Evolutionary conservation across 2,797 vertebrate genomes (phyloP), one percentile per base, ranked within the genome.

Genomic region (Myotis pilosus): DNA sequence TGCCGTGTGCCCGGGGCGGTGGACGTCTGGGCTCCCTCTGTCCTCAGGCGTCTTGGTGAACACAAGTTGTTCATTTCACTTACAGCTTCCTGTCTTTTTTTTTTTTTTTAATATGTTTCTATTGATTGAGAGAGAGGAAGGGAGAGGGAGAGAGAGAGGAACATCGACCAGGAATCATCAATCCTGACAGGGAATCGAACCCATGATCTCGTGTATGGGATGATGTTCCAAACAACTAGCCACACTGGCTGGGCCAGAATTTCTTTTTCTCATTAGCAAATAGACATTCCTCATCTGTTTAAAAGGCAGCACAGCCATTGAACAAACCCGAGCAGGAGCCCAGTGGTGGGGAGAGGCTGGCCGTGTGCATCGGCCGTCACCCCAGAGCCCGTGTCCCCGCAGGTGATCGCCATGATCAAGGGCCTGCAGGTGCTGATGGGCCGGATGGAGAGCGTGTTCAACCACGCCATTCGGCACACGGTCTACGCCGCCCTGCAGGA

Each of bases 331-430:
- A 19, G n/a, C 6, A 9, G 49, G 49, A 19, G 19, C 10, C 0
- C 19, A 23, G 5, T 2, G 28, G 28, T 28, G 1, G 57, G 28
- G 12, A 12, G 28, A 62, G 60, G 60, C 60, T 2, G 22, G 20
- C 13, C 8, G 60, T 30, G 60, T 62, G 25, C 30, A 9, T 30
- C 11, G 25, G 17, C 25, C 33, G 6, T 16, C 16, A 3, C 16
- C 51, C 47, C 11, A 20, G 30, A 41, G 20, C 20, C 9, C 0
- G 16, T 92, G 30, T 80, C 20, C 85, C 78, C 19, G 0, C 98
- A 99, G 99, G 99, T 99, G 93, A 99, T 99, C 22, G 99, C 99
- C 10, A 99, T 99, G 99, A 99, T 99, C 92, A 99, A 99, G 97
- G 99, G 99, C 71, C 97, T 99, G 93, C 99, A 99, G 98, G 99